phyloP scores from a whole-genome alignment of 1,140 invertebrate species.

The Tetragonula clypearis region DNA sequence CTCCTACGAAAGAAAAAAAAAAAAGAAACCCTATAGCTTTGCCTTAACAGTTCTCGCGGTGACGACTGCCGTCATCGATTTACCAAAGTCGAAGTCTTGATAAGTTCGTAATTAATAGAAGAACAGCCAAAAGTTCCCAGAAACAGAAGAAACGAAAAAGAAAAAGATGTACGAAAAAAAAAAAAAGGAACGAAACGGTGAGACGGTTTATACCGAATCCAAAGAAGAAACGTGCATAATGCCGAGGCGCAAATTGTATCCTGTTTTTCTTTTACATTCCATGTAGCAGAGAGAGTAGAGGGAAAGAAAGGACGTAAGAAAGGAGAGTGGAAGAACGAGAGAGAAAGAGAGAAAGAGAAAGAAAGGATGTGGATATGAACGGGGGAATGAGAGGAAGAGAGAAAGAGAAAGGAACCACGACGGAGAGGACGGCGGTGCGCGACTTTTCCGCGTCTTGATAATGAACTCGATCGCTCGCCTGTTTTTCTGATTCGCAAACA shows the following conservation, averaged over 20 bases:
- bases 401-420: slow-evolving; percentile 45
- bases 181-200: background rate
- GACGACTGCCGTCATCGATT: slow-evolving; percentile 1
- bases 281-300: slow-evolving; percentile 53
- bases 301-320: slow-evolving; percentile 32
- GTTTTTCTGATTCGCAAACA: slow-evolving; percentile 42
- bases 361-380: slow-evolving; percentile 15
- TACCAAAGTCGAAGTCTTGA: slow-evolving; percentile 5
- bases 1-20: background rate
- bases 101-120: background rate
- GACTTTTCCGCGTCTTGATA: slow-evolving; percentile 49
- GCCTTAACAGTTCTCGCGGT: slow-evolving; percentile 9
- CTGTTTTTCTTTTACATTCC: slow-evolving; percentile 65
- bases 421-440: slow-evolving; percentile 52
- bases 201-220: slow-evolving; percentile 25
- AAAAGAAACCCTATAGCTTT: slow-evolving; percentile 8
- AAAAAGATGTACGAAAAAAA: background rate
- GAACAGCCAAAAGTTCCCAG: background rate
- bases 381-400: slow-evolving; percentile 18
- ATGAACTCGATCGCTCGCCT: slow-evolving; percentile 54
- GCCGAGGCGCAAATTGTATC: slow-evolving; percentile 47
- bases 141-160: background rate
- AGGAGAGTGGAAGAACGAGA: slow-evolving; percentile 28
- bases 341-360: slow-evolving; percentile 17
- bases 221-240: slow-evolving; percentile 16